Evolutionary conservation across 2,888 invertebrate species (phyloP).

Genomic region (Brachyopa scutellaris): DNA sequence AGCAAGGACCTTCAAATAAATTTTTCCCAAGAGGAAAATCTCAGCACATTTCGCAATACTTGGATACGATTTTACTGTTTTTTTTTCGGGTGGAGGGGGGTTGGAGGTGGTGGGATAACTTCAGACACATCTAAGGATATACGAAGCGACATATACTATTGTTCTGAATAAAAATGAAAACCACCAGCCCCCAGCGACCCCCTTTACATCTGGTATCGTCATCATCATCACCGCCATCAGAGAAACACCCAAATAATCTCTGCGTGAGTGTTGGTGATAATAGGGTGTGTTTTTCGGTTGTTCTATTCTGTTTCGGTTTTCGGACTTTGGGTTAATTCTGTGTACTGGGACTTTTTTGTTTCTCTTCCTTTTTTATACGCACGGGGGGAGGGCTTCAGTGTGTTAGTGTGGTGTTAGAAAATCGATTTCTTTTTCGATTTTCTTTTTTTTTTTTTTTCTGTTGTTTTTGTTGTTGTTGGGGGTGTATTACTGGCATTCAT

Average conservation of each 20-base stretch:
- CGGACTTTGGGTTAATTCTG: slow-evolving; percentile 38
- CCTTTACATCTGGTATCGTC: too few species aligned
- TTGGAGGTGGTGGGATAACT: not conserved
- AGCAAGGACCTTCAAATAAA: slow-evolving; percentile 53
- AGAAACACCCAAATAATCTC: slow-evolving; percentile 67
- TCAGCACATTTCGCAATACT: slow-evolving; percentile 54
- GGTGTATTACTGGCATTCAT: slow-evolving; percentile 29
- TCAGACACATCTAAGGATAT: slow-evolving; percentile 33
- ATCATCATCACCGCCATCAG: slow-evolving; percentile 54
- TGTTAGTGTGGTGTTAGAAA: slow-evolving; percentile 53
- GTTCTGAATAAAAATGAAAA: slow-evolving; percentile 53
- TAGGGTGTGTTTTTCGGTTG: slow-evolving; percentile 58
- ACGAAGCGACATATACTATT: slow-evolving; percentile 51
- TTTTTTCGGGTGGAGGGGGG: not conserved
- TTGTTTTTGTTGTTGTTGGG: not conserved
- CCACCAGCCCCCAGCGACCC: slow-evolving; percentile 5
- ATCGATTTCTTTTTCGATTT: slow-evolving; percentile 62
- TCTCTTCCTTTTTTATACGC: not conserved
- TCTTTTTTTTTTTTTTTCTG: not conserved
- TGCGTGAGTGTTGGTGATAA: slow-evolving; percentile 70
- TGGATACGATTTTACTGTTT: slow-evolving; percentile 11
- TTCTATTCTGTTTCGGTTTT: slow-evolving; percentile 52
- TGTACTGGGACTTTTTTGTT: too few species aligned
- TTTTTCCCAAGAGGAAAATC: slow-evolving; percentile 62
- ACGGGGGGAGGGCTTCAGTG: not conserved